Evolutionary conservation across 2,888 invertebrate genomes (phyloP).

Genomic region (Ametastegia equiseti): DNA sequence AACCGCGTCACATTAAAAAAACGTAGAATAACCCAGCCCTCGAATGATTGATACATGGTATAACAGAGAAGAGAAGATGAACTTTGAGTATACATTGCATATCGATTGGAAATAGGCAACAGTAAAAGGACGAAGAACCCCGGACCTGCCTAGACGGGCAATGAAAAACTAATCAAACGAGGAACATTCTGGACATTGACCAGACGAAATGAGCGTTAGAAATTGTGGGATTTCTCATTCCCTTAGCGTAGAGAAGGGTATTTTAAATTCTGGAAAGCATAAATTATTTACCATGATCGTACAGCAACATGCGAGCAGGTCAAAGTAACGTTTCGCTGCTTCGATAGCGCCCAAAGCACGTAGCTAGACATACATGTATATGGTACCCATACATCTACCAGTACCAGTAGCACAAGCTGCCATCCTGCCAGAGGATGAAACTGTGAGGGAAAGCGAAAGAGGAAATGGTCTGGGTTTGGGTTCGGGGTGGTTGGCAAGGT

Average conservation of each 20-base stretch:
- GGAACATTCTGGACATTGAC: neutral
- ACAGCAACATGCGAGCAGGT: constrained; percentile 9
- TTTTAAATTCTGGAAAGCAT: constrained; percentile 19
- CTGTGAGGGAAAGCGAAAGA: neutral
- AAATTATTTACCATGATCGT: constrained; percentile 8
- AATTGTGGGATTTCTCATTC: neutral
- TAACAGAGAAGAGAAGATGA: neutral
- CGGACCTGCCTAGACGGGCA: neutral
- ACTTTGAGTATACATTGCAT: neutral
- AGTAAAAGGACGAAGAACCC: neutral
- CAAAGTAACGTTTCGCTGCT: constrained; percentile 36
- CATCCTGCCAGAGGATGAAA: neutral
- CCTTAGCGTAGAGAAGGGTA: constrained; percentile 1
- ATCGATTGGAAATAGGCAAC: constrained; percentile 1
- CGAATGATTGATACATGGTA: neutral
- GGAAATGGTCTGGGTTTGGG: neutral
- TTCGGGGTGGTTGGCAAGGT: neutral
- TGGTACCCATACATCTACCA: neutral
- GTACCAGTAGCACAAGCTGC: neutral
- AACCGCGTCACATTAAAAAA: neutral
- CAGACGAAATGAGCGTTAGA: neutral
- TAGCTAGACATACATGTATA: too few relatives aligned
- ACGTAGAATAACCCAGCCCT: neutral
- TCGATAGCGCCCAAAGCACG: constrained; percentile 42
- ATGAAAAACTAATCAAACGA: neutral